Base-by-base conservation (phyloP, 2,888 invertebrate genomes). In the Parapristionchus giblindavisi region DNA sequence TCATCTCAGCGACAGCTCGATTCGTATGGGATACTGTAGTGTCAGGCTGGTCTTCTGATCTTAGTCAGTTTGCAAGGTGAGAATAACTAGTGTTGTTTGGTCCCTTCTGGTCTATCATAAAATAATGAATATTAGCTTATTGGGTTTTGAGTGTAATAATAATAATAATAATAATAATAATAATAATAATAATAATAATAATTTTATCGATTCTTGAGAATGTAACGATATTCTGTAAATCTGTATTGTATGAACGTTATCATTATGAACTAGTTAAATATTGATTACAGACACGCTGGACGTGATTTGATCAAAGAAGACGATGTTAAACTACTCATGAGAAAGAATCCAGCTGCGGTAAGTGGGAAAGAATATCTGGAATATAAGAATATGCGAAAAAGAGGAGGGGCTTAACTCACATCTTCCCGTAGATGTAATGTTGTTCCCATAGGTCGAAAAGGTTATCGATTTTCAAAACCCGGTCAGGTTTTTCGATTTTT, bases 261-360 rank as follows among this genome's bases (percentile, higher is more conserved):
- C n/a, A n/a, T n/a, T n/a, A n/a, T n/a, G n/a, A n/a, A n/a, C n/a
- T n/a, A n/a, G n/a, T n/a, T n/a, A n/a, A n/a, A n/a, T 27, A 27
- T 43, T 34, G 48, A 32, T 54, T 71, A 27, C 60, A 73, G 75
- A 24, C 82, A 82, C 56, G 82, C 79, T 29, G 63, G 61, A 5
- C 61, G 82, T 8, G 66, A 75, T n/a, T 73, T 34, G 17, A 76
- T 79, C 29, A 63, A 74, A 32, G 68, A 72, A 61, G 80, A 79
- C 1, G 82, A 82, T 74, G 76, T 80, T 8, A 24, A 43, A 11
- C 58, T 82, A 66, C 27, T 82, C 40, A 78, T 77, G 54, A 75
- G 82, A 29, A 74, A 80, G 43, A 82, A 80, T 78, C 76, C 76
- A 0, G 70, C 43, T 4, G 51, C 79, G 78, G 79, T 81, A n/a